Conservation (phyloP, 2,113 vertebrate genomes). For the Bombycilla garrulus region DNA sequence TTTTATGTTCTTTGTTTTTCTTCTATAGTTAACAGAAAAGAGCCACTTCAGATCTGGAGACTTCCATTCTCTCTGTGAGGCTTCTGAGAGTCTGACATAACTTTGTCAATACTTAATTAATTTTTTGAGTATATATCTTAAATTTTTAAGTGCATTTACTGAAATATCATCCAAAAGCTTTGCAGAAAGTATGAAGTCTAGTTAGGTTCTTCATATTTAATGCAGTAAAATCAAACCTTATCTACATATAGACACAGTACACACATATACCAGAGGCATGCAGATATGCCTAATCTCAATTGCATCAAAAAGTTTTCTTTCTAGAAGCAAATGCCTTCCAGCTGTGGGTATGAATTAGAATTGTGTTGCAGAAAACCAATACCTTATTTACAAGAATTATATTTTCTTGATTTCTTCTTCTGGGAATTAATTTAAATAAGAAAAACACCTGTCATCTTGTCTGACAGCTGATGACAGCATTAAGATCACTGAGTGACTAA, state of each 20-base stretch:
- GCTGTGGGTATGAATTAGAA: background rate
- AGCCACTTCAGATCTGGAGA: background rate
- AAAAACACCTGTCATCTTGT: constrained; percentile 32
- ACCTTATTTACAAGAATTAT: background rate
- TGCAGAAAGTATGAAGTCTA: background rate
- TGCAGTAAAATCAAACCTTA: background rate
- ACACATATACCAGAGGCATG: background rate
- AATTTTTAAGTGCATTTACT: background rate
- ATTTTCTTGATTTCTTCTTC: constrained; percentile 4
- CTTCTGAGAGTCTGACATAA: background rate
- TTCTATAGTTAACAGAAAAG: background rate
- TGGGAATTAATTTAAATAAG: constrained; percentile 5
- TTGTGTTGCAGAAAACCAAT: background rate
- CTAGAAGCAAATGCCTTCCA: background rate
- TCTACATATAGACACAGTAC: background rate
- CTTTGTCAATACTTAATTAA: background rate
- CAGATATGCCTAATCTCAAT: background rate
- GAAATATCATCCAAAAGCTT: background rate
- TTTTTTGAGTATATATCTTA: background rate
- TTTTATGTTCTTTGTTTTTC: background rate
- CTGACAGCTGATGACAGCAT: constrained; percentile 44
- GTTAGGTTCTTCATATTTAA: background rate
- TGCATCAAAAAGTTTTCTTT: background rate
- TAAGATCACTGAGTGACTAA: constrained; percentile 17
- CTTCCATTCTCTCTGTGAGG: background rate